A percentile compares a stretch with the other conserved stretches of the same genome.
Conservation (phyloP, 2,888 invertebrate genomes). For the Ctenicera cuprea region DNA sequence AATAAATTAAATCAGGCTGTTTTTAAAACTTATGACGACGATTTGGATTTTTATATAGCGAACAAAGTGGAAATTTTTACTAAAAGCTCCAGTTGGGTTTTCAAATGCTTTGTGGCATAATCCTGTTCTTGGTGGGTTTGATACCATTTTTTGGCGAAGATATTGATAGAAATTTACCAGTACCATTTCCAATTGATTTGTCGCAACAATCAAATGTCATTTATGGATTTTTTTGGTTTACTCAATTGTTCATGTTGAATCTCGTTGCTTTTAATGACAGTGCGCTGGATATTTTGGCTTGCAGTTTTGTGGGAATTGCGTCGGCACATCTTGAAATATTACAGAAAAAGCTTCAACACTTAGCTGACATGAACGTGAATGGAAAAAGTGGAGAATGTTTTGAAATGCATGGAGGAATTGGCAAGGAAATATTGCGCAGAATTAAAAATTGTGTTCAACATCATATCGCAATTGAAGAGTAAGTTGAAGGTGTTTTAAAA, state of each 20-base stretch:
- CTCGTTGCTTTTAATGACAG: not conserved
- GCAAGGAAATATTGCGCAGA: not conserved
- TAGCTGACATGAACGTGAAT: not conserved
- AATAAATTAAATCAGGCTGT: not conserved
- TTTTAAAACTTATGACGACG: not conserved
- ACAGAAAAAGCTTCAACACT: not conserved
- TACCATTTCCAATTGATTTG: not conserved
- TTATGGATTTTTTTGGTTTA: not conserved
- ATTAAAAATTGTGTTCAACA: conserved; percentile 2
- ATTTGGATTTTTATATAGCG: not conserved
- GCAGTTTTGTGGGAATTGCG: conserved; percentile 16
- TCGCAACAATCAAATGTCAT: not conserved
- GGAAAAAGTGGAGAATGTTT: not conserved
- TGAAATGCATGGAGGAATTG: not conserved
- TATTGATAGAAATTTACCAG: not conserved
- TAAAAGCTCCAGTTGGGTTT: not conserved
- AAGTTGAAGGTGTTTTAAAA: not conserved
- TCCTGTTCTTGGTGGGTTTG: not conserved
- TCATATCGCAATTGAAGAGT: conserved; percentile 2
- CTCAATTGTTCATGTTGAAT: not conserved
- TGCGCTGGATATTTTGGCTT: conserved; percentile 6
- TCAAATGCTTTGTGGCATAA: not conserved
- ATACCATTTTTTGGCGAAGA: not conserved
- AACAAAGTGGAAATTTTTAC: not conserved
- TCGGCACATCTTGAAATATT: conserved; percentile 15